phyloP scores from a whole-genome alignment of 1,140 invertebrate species.

The Lucilia cuprina region DNA sequence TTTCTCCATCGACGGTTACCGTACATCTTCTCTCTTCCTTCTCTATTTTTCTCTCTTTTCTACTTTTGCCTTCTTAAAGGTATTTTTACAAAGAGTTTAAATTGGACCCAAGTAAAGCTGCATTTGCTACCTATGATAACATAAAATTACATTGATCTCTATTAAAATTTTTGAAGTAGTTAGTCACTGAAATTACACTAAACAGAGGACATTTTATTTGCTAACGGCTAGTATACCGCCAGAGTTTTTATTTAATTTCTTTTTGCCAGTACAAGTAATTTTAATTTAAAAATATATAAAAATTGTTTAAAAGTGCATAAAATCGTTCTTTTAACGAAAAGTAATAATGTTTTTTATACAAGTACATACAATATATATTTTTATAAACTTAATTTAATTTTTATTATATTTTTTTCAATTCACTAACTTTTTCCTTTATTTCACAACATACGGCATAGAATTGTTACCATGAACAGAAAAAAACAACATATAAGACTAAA shows the following conservation, averaged over 20 bases:
- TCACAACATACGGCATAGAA: background rate
- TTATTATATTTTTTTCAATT: background rate
- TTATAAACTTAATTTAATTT: background rate
- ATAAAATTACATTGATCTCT: too few relatives aligned
- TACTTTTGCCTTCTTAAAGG: too few relatives aligned
- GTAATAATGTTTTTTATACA: background rate
- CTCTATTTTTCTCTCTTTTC: too few relatives aligned
- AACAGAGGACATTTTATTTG: too few relatives aligned
- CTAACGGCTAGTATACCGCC: too few relatives aligned
- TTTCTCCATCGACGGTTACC: too few relatives aligned
- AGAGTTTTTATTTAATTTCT: conserved; percentile 47
- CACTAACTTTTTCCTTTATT: background rate
- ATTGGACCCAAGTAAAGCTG: too few relatives aligned
- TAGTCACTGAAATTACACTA: too few relatives aligned
- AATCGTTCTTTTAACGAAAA: conserved; percentile 49
- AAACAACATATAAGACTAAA: conserved; percentile 39
- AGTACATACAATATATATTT: background rate
- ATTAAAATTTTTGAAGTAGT: too few relatives aligned
- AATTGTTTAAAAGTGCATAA: conserved; percentile 58
- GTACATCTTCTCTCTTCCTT: too few relatives aligned
- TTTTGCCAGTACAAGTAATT: conserved; percentile 36
- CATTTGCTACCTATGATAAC: too few relatives aligned
- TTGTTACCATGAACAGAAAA: background rate
- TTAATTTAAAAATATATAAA: conserved; percentile 47
- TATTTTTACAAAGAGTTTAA: too few relatives aligned